Evolutionary conservation across 2,797 vertebrate genomes (phyloP).

Genomic region (Hozukius guyotensis): DNA sequence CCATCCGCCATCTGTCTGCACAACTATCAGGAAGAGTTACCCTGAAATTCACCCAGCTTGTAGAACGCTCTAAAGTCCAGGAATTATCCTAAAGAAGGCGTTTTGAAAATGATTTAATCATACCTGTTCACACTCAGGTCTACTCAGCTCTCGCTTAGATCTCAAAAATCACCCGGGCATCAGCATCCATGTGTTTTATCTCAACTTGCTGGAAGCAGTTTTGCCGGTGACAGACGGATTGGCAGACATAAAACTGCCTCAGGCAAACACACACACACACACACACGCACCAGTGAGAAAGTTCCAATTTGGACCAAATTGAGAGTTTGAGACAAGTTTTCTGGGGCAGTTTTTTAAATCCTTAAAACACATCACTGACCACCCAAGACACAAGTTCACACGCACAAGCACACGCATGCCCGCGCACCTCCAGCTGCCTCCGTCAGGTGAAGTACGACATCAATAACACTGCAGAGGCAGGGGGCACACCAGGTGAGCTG

Average conservation of each 20-base stretch:
- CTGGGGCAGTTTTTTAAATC: conserved; percentile 52
- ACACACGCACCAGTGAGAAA: conserved; percentile 1
- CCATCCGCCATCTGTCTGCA: conserved; percentile 46
- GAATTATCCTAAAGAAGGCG: conserved; percentile 15
- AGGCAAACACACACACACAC: neutral
- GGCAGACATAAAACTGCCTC: conserved; percentile 31
- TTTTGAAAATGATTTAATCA: conserved; percentile 32
- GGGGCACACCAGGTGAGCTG: conserved; percentile 49
- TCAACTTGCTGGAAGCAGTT: conserved; percentile 6
- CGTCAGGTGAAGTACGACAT: conserved; percentile 42
- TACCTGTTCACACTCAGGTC: neutral
- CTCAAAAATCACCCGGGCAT: conserved; percentile 10
- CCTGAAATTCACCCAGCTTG: conserved; percentile 20
- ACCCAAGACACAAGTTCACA: conserved; percentile 10
- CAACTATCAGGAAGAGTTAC: conserved; percentile 26
- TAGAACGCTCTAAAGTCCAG: neutral
- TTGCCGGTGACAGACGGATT: conserved; percentile 35
- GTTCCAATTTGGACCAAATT: conserved; percentile 26
- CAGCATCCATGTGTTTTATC: conserved; percentile 20
- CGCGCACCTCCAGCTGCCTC: conserved; percentile 10
- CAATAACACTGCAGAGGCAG: conserved; percentile 51
- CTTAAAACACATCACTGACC: conserved; percentile 52
- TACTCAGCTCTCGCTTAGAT: conserved; percentile 19
- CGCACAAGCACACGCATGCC: neutral
- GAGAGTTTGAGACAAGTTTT: conserved; percentile 52